phyloP scores from a whole-genome alignment of 2,113 vertebrate species.

The Seriola dumerili region DNA sequence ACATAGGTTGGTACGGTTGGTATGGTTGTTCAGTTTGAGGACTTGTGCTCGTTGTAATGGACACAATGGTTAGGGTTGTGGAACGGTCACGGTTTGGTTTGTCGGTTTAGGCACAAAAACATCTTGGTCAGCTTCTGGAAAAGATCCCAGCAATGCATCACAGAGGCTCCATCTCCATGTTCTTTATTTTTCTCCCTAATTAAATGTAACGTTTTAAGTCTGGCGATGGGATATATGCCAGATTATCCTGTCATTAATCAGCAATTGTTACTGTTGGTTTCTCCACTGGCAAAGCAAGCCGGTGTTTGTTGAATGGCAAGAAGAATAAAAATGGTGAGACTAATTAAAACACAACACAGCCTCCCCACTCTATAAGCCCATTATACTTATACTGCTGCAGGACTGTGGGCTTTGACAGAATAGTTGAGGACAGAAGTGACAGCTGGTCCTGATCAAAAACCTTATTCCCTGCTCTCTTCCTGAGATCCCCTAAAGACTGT shows the following conservation, averaged over 20 bases:
- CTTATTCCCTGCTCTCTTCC: conserved; percentile 72
- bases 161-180: not conserved
- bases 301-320: conserved; percentile 29
- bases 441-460: conserved; percentile 84
- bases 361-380: conserved; percentile 35
- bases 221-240: not conserved
- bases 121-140: too few relatives aligned
- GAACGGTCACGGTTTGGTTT: not conserved
- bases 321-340: conserved; percentile 42
- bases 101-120: not conserved
- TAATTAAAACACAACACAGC: conserved; percentile 66
- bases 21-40: too few relatives aligned
- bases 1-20: too few relatives aligned
- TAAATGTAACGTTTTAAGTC: not conserved
- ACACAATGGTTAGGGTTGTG: too few relatives aligned
- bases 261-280: not conserved
- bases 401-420: conserved; percentile 66
- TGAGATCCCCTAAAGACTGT: conserved; percentile 75
- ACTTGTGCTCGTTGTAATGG: too few relatives aligned
- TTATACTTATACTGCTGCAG: conserved; percentile 51
- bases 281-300: conserved; percentile 30
- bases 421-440: conserved; percentile 76
- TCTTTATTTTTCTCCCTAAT: not conserved
- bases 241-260: conserved; percentile 19
- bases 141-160: not conserved